A percentile compares a stretch with the other conserved stretches of the same genome.
Evolutionary conservation across 1,140 invertebrate species (phyloP).

Genomic region (Achroia grisella): DNA sequence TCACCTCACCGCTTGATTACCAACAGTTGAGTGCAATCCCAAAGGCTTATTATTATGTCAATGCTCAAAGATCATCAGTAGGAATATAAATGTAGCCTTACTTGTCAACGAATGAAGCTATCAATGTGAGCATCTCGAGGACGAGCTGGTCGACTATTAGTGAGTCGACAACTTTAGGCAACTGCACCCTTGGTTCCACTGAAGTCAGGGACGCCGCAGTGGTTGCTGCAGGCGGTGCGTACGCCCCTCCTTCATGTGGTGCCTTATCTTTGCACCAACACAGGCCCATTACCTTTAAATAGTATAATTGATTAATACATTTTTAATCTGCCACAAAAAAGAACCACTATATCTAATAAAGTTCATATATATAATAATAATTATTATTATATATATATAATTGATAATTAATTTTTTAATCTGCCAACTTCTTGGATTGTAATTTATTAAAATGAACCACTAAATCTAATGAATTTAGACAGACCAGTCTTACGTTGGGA

Average conservation of each 20-base stretch:
- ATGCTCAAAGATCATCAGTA: background rate
- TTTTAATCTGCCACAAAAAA: too few relatives aligned
- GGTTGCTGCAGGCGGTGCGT: slow-evolving; percentile 25
- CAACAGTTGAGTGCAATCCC: too few relatives aligned
- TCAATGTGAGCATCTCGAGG: slow-evolving; percentile 85
- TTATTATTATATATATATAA: too few relatives aligned
- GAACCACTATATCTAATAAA: too few relatives aligned
- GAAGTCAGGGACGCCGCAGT: slow-evolving; percentile 5
- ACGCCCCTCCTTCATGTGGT: slow-evolving; percentile 35
- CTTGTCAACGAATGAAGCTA: slow-evolving; percentile 88
- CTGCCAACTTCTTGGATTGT: too few relatives aligned
- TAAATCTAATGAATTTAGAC: too few relatives aligned
- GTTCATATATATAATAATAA: too few relatives aligned
- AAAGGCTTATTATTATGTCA: too few relatives aligned
- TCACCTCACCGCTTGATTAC: too few relatives aligned
- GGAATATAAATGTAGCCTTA: slow-evolving; percentile 19
- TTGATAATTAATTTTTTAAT: too few relatives aligned
- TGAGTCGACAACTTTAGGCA: slow-evolving; percentile 43
- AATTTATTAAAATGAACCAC: too few relatives aligned
- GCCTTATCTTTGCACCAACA: slow-evolving; percentile 77
- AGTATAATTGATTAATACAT: background rate
- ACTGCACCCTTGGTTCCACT: slow-evolving; percentile 18
- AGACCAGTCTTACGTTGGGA: too few relatives aligned
- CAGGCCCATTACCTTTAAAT: slow-evolving; percentile 73
- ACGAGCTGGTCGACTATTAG: slow-evolving; percentile 81